Evolutionary conservation across 2,888 invertebrate genomes (phyloP).

Genomic region (Noctua janthe): DNA sequence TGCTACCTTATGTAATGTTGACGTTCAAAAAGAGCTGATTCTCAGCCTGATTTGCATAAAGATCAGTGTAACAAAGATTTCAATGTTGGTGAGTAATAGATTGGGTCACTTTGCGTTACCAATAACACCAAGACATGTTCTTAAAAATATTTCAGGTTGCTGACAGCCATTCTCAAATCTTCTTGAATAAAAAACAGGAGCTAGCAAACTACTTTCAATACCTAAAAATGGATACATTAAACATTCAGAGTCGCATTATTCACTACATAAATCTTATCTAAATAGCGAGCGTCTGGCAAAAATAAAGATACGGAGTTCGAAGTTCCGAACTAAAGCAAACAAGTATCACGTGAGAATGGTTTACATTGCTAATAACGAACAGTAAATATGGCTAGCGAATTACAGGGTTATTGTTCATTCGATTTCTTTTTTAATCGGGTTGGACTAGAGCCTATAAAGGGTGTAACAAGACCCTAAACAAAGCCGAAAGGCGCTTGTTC

Average conservation of each 20-base stretch:
- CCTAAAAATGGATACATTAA: constrained; percentile 30
- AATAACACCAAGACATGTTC: background rate
- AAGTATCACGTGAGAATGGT: constrained; percentile 39
- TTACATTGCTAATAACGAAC: constrained; percentile 27
- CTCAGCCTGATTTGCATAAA: background rate
- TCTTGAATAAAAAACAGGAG: background rate
- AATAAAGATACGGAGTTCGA: constrained; percentile 53
- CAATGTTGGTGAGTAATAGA: background rate
- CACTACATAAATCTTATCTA: constrained; percentile 54
- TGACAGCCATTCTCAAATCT: background rate
- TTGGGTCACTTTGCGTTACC: background rate
- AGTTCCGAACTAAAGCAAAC: constrained; percentile 34
- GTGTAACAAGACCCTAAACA: no score
- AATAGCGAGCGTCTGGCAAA: constrained; percentile 59
- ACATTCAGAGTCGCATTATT: constrained; percentile 32
- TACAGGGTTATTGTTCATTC: background rate
- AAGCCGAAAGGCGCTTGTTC: no score
- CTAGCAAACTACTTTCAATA: constrained; percentile 11
- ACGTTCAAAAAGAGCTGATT: background rate
- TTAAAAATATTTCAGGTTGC: background rate
- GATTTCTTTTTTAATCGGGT: no score
- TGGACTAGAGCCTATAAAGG: background rate
- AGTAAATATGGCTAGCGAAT: constrained; percentile 16
- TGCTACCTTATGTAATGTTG: background rate
- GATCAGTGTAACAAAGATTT: background rate